Evolutionary conservation across 1,140 invertebrate species (phyloP).

Genomic region (Tribolium madens): DNA sequence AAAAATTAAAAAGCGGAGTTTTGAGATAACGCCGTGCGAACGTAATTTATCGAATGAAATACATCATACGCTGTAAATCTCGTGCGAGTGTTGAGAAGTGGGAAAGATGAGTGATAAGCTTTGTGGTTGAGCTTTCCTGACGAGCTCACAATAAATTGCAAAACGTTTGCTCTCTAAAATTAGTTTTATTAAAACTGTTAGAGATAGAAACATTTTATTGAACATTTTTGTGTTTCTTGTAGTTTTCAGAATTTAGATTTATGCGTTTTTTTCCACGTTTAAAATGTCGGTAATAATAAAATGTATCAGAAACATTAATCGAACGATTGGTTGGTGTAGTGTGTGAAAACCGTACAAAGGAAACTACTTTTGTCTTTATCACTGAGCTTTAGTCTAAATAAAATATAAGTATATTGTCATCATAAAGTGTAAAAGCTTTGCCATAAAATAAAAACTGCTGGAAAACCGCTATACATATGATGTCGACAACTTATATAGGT

Average conservation of each 20-base stretch:
- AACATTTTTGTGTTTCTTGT: conserved; percentile 26
- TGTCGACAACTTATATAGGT: conserved; percentile 9
- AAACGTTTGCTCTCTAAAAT: neutral
- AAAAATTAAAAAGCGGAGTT: neutral
- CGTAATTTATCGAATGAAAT: neutral
- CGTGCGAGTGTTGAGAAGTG: neutral
- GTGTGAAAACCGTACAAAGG: neutral
- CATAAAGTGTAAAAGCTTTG: conserved; percentile 37
- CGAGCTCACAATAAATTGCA: neutral
- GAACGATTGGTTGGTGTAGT: neutral
- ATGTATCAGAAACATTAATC: neutral
- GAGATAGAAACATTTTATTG: conserved; percentile 28
- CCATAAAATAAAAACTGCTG: conserved; percentile 36
- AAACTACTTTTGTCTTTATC: conserved; percentile 34
- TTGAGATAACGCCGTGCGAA: neutral
- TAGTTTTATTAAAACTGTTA: conserved; percentile 15
- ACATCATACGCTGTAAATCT: neutral
- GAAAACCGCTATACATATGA: conserved; percentile 13
- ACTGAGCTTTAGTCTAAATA: conserved; percentile 35
- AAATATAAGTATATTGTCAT: conserved; percentile 39
- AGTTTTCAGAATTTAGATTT: conserved; percentile 36
- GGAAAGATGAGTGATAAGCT: neutral
- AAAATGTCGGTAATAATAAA: conserved; percentile 17
- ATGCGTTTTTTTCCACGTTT: conserved; percentile 15
- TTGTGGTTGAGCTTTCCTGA: neutral